phyloP scores from a whole-genome alignment of 2,888 invertebrate genomes.

The Argyresthia goedartella region DNA sequence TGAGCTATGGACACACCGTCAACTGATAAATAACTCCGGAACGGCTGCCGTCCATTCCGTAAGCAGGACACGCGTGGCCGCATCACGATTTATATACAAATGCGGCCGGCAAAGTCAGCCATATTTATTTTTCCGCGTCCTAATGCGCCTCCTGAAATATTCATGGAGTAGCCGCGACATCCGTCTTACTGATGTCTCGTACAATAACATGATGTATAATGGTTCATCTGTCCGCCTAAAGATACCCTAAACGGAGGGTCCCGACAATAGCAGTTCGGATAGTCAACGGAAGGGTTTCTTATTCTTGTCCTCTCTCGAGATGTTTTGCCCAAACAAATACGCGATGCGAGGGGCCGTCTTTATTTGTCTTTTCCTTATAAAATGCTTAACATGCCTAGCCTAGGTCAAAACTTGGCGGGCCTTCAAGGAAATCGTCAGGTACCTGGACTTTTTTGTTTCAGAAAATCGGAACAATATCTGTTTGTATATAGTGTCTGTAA shows the following conservation, averaged over 20 bases:
- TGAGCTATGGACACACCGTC: slow-evolving; percentile 38
- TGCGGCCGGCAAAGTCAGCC: slow-evolving; percentile 54
- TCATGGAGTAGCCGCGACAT: slow-evolving; percentile 59
- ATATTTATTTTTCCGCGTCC: slow-evolving; percentile 64
- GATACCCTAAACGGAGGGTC: slow-evolving; percentile 2
- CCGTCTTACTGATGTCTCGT: slow-evolving; percentile 51
- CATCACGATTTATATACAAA: slow-evolving; percentile 62
- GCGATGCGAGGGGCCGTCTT: neutral
- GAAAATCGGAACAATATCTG: neutral
- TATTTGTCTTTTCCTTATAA: neutral
- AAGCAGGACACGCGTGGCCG: slow-evolving; percentile 47
- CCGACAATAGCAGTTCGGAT: slow-evolving; percentile 1
- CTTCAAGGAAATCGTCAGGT: neutral
- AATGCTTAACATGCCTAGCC: neutral
- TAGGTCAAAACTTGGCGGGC: neutral
- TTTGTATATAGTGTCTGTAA: neutral
- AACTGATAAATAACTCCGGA: slow-evolving; percentile 44
- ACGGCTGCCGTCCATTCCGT: slow-evolving; percentile 30
- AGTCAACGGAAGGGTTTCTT: slow-evolving; percentile 1
- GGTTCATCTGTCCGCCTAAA: slow-evolving; percentile 19
- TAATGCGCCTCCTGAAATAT: slow-evolving; percentile 65
- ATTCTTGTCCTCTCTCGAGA: neutral
- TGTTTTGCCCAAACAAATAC: neutral
- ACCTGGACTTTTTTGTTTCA: neutral
- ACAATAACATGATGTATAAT: slow-evolving; percentile 44